phyloP scores from a whole-genome alignment of 2,797 vertebrate species.

The Netta rufina region DNA sequence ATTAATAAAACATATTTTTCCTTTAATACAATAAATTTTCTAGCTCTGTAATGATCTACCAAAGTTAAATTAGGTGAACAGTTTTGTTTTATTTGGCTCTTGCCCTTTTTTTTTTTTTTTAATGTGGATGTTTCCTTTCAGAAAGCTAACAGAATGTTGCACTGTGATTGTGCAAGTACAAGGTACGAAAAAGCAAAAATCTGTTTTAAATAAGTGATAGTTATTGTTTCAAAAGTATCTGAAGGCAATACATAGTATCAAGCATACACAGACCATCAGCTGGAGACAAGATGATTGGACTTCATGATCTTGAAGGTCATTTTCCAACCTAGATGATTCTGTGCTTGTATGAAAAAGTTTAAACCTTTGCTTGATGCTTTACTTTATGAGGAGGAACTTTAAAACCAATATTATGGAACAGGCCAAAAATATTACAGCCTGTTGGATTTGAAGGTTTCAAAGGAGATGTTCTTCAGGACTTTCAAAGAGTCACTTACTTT shows the following conservation, averaged over 20 bases:
- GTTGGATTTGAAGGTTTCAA: neutral
- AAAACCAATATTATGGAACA: neutral
- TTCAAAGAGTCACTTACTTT: neutral
- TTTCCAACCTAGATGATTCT: neutral
- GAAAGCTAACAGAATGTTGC: neutral
- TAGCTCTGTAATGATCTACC: neutral
- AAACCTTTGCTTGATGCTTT: neutral
- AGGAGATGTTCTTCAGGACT: neutral
- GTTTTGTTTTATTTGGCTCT: neutral
- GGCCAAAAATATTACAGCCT: neutral
- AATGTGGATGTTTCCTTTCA: neutral
- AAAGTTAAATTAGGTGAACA: neutral
- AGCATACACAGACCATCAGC: neutral
- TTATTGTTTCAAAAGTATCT: neutral
- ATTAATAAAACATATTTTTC: neutral
- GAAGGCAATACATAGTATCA: neutral
- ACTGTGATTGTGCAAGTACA: neutral
- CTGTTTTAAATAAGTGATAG: neutral
- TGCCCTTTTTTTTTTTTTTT: neutral
- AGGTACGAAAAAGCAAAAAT: neutral
- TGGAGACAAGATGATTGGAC: neutral
- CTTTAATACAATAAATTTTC: constrained; percentile 1
- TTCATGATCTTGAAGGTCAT: neutral
- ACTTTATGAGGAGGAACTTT: neutral
- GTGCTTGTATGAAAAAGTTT: neutral